A percentile compares a stretch with the other conserved stretches of the same genome.
These are phyloP conservation scores for Schizopygopsis pylzovi DNA, from an alignment of 2,797 vertebrate genomes.

Conservation along the genomic window DNA sequence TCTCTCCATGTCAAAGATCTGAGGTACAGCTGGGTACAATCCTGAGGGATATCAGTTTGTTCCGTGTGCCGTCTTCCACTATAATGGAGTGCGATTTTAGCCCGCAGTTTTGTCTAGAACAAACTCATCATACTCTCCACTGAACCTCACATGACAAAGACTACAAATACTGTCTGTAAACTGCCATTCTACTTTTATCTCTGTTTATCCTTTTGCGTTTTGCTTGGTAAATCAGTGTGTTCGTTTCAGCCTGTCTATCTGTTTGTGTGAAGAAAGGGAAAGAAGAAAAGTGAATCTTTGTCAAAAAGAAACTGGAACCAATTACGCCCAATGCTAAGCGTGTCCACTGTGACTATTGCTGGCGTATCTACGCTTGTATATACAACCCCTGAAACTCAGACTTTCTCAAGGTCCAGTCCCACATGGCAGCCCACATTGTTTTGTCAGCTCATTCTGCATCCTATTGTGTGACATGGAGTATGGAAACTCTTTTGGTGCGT, in stretches of 20 bases:
- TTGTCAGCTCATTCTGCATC: constrained; percentile 64
- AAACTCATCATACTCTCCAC: constrained; percentile 28
- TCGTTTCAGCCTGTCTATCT: constrained; percentile 35
- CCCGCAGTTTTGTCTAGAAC: constrained; percentile 12
- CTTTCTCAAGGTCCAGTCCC: constrained; percentile 69
- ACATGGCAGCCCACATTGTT: constrained; percentile 63
- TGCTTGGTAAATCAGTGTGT: constrained; percentile 24
- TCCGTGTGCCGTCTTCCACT: constrained; percentile 71
- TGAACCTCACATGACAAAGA: constrained; percentile 30
- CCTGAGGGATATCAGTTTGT: constrained; percentile 74
- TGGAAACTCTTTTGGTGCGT: constrained; percentile 78
- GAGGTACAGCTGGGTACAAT: constrained; percentile 75
- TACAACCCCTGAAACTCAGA: constrained; percentile 57
- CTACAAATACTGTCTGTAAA: constrained; percentile 37
- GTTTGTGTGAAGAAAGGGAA: constrained; percentile 39
- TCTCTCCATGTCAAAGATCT: constrained; percentile 70
- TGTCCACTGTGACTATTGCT: constrained; percentile 67
- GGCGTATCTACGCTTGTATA: constrained; percentile 62
- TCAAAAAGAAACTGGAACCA: constrained; percentile 62
- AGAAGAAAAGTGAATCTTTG: constrained; percentile 32
- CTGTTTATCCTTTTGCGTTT: constrained; percentile 41
- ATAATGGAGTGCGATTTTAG: constrained; percentile 52
- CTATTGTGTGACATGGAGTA: constrained; percentile 76
- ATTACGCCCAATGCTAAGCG: constrained; percentile 57
- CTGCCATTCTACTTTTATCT: constrained; percentile 28